Conservation (phyloP, 2,113 vertebrate species). For the Spea multiplicata region DNA sequence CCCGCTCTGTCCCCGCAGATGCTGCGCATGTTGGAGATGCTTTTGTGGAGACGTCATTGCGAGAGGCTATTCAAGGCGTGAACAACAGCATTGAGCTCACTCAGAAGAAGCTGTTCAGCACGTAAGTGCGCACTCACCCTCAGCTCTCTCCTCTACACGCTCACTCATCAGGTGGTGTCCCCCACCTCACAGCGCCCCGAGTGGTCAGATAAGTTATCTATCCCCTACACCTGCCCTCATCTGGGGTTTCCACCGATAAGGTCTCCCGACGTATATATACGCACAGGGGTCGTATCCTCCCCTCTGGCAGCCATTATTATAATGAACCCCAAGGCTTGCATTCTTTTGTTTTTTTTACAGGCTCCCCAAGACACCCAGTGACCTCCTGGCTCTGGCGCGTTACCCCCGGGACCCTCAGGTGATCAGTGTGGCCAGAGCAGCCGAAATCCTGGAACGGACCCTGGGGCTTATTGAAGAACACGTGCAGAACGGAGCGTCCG, state of each 20-base stretch:
- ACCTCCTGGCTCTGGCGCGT: conserved; percentile 66
- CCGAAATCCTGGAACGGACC: conserved; percentile 68
- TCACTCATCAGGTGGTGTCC: no score
- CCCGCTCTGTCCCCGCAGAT: conserved; percentile 26
- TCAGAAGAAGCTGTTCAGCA: conserved; percentile 64
- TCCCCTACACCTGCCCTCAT: neutral
- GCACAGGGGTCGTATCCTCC: neutral
- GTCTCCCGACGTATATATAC: neutral
- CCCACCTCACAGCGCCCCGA: no score
- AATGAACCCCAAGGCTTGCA: neutral
- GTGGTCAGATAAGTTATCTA: neutral
- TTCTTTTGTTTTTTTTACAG: conserved; percentile 45
- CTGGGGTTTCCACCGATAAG: neutral
- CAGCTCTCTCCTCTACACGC: neutral
- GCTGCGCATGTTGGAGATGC: conserved; percentile 57
- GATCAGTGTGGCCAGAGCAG: conserved; percentile 63
- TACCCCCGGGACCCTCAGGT: conserved; percentile 68
- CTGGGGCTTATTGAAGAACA: conserved; percentile 68
- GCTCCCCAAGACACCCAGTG: conserved; percentile 64
- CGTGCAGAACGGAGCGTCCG: conserved; percentile 60
- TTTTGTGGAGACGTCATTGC: conserved; percentile 62
- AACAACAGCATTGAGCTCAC: conserved; percentile 68
- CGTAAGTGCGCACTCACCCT: conserved; percentile 45
- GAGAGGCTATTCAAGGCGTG: conserved; percentile 67
- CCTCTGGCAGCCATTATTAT: neutral